Conservation (phyloP, 2,888 invertebrate genomes). For the Cryptocephalus primarius region DNA sequence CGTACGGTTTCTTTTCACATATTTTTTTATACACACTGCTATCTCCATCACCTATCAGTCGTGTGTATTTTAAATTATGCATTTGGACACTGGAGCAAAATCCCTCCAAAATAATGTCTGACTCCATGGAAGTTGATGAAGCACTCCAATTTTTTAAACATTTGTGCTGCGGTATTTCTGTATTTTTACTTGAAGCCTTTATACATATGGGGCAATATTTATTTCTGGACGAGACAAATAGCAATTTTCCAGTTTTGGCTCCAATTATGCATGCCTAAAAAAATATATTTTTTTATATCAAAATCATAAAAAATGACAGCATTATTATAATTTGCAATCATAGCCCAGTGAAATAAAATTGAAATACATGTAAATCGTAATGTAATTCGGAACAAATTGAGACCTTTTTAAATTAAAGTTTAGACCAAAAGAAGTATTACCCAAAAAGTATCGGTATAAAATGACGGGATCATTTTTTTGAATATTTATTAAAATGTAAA, state of each 20-base stretch:
- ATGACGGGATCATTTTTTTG: too few species aligned
- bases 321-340: too few species aligned
- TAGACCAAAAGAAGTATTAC: too few species aligned
- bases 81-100: neutral
- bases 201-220: neutral
- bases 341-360: too few species aligned
- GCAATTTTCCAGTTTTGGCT: neutral
- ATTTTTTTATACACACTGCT: neutral
- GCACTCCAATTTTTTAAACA: slow-evolving; percentile 26
- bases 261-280: neutral
- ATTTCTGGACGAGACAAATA: neutral
- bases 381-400: too few species aligned
- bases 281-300: too few species aligned
- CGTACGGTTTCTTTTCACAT: neutral
- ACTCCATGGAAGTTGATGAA: slow-evolving; percentile 24
- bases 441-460: too few species aligned
- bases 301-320: too few species aligned
- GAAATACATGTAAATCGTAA: too few species aligned
- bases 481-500: too few species aligned
- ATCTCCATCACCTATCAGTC: neutral
- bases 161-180: slow-evolving; percentile 8
- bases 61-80: neutral
- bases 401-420: too few species aligned
- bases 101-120: slow-evolving; percentile 21
- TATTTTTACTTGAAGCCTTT: neutral